Evolutionary conservation across 2,113 vertebrate species (phyloP), one percentile per base, ranked within the genome.

Genomic region (Labrus mixtus): DNA sequence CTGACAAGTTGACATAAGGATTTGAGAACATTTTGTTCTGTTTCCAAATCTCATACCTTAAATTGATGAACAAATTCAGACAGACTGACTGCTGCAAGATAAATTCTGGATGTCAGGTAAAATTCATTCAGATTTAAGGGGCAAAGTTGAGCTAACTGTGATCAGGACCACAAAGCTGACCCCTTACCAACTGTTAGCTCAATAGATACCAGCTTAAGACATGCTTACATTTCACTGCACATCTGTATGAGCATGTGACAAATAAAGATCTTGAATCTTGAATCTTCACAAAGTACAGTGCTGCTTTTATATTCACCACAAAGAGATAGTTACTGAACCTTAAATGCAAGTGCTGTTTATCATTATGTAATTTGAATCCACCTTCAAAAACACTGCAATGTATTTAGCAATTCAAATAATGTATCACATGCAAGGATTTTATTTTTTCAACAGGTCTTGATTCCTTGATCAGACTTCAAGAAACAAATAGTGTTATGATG

Each of bases 101-200:
- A 2, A 22, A 68, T 46, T n/a, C 45, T 0, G 10, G 2, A 12
- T 20, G n/a, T 36, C 22, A 37, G 13, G 39, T 13, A 48, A 50
- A 46, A 55, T 23, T 33, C 4, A 6, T 33, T 3, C 25, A 25
- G 29, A 50, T 23, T 19, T 33, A 17, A 37, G 23, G 43, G 58
- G 43, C 36, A 71, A 67, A 70, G 59, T 36, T 70, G 13, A 67
- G 43, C 13, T 15, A 61, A 19, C 20, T n/a, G 56, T 59, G 22
- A 39, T 51, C n/a, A 70, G 9, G 45, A 39, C 1, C 8, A 62
- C 11, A 46, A 46, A 23, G n/a, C 1, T 68, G 15, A 57, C 13
- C 13, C 15, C 10, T 1, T 23, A 57, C 22, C 16, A 71, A 37
- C 29, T 15, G 15, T 36, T 20, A 61, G 50, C 48, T 73, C 8